Base-by-base conservation (phyloP, 2,797 vertebrate species). In the Gallirallus australis region DNA sequence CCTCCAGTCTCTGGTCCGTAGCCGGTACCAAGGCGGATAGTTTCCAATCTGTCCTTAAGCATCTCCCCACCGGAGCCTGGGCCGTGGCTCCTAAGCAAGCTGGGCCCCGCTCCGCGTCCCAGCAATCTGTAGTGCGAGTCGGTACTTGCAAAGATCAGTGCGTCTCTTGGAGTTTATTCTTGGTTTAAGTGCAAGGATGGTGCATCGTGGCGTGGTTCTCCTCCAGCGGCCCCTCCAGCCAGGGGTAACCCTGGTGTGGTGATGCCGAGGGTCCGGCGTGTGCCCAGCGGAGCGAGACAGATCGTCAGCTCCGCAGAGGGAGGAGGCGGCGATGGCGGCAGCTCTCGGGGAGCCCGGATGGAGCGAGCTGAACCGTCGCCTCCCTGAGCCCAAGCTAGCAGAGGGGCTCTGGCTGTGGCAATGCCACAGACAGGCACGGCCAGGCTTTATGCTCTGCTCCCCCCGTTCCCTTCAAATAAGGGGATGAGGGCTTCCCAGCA, bases 111-210 rank as follows among this genome's bases (percentile, higher is more conserved):
- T 86, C 61, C 9, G 4, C 3, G 33, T 85, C 93, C 94, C 16
- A 45, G 92, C 65, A 2, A 40, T 37, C 30, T n/a, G 95, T 94
- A 97, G 97, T 95, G 93, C 78, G 81, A 96, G 86, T 90, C 12
- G 39, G 84, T 64, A 53, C 92, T 80, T 95, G 92, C 79, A 12
- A 96, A 81, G 91, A 60, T 96, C 96, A 96, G 96, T 96, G 95
- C 96, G 94, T 96, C 95, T 96, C 86, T 89, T 94, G 94, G 89
- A 86, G 90, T 18, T 13, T 18, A 10, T 37, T 27, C 68, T 83
- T 50, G 8, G 15, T 53, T 88, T 97, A 97, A 97, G 97, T 97
- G 97, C 97, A 97, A 97, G 96, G 96, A 96, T 88, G 93, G 72
- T 72, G 90, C 54, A 17, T 42, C 4, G 2, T 37, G 27, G 57